A percentile compares a stretch with the other conserved stretches of the same genome.
Evolutionary conservation across 2,888 invertebrate genomes (phyloP).

Genomic region (Microplitis deprimator): DNA sequence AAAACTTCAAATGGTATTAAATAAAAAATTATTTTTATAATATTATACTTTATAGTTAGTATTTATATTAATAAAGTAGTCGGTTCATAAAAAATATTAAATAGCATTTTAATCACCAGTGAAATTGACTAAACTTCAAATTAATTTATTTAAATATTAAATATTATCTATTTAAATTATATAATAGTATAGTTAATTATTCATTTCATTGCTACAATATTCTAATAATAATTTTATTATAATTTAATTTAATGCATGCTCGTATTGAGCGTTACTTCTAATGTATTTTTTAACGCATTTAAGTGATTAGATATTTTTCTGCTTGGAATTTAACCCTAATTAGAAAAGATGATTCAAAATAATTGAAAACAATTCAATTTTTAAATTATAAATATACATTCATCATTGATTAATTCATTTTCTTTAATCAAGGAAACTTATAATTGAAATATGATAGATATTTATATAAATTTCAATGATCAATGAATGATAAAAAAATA

Average conservation of each 20-base stretch:
- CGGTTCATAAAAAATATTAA: not conserved
- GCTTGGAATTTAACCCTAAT: slow-evolving; percentile 10
- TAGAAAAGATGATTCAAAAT: not conserved
- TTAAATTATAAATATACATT: too few species aligned
- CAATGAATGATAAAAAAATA: not conserved
- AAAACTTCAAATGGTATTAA: not conserved
- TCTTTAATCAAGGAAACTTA: too few species aligned
- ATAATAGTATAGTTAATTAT: too few species aligned
- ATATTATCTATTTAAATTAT: too few species aligned
- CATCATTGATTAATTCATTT: too few species aligned
- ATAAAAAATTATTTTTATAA: not conserved
- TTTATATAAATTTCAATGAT: not conserved
- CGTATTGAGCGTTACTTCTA: not conserved
- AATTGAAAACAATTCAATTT: not conserved
- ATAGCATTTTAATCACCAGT: not conserved
- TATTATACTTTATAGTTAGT: not conserved
- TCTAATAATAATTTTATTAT: not conserved
- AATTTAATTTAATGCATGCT: not conserved
- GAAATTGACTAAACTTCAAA: not conserved
- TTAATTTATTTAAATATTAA: too few species aligned
- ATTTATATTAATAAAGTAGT: not conserved
- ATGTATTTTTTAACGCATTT: not conserved
- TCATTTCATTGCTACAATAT: not conserved
- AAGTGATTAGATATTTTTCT: not conserved
- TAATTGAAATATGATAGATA: too few species aligned